These are phyloP conservation scores for Temnothorax rugatulus DNA, from an alignment of 2,888 invertebrate genomes.

Conservation along the genomic window DNA sequence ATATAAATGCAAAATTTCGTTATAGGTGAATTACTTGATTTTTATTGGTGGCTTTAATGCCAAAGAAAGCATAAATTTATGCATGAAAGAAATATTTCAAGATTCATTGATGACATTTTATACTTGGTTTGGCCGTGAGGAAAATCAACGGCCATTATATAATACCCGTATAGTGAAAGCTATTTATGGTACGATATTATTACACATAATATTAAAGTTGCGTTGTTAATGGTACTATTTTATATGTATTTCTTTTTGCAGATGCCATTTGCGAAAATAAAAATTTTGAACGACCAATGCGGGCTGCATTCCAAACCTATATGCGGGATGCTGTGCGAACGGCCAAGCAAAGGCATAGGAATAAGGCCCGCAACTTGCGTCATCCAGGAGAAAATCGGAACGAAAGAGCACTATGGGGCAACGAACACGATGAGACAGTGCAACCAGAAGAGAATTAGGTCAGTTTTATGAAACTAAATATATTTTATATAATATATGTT, in stretches of 20 bases:
- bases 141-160: slow-evolving; percentile 5
- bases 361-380: neutral
- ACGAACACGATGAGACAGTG: too few species aligned
- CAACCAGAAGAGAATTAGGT: too few species aligned
- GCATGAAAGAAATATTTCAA: neutral
- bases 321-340: neutral
- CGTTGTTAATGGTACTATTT: neutral
- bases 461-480: too few species aligned
- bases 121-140: neutral
- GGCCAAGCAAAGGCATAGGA: neutral
- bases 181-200: slow-evolving; percentile 14
- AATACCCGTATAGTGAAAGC: neutral
- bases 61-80: slow-evolving; percentile 3
- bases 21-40: neutral
- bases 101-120: neutral
- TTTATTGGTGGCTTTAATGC: slow-evolving; percentile 13
- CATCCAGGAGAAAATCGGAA: too few species aligned
- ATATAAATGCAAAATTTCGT: neutral
- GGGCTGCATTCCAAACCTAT: neutral
- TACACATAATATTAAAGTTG: neutral
- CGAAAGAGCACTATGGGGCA: too few species aligned
- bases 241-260: neutral
- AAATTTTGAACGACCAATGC: neutral
- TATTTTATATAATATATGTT: too few species aligned
- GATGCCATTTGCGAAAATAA: slow-evolving; percentile 10